Conservation (phyloP, 1,140 invertebrate genomes). For the Gryon sp. region DNA sequence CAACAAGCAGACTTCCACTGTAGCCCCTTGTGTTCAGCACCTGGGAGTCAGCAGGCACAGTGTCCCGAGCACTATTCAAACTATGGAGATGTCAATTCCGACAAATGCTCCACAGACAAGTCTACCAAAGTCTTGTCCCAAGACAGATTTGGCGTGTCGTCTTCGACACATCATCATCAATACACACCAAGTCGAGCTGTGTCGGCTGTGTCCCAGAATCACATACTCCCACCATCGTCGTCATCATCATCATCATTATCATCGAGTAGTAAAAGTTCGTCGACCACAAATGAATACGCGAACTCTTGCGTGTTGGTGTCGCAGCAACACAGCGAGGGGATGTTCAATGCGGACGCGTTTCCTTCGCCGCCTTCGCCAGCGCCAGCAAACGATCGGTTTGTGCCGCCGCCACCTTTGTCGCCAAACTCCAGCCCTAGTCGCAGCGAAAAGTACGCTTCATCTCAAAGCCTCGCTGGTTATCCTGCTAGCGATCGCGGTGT, state of each 20-base stretch:
- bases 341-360: conserved; percentile 74
- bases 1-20: conserved; percentile 34
- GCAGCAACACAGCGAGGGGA: conserved; percentile 45
- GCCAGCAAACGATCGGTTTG: conserved; percentile 75
- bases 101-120: conserved; percentile 63
- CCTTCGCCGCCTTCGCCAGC: conserved; percentile 77
- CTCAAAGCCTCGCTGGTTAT: conserved; percentile 74
- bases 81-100: conserved; percentile 49
- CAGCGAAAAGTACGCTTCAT: conserved; percentile 76
- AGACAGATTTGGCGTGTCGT: conserved; percentile 8
- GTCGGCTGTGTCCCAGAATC: conserved; percentile 9
- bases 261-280: background rate
- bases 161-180: conserved; percentile 8
- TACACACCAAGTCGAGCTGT: background rate
- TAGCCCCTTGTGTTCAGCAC: conserved; percentile 22
- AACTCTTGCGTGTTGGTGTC: conserved; percentile 61
- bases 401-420: conserved; percentile 76
- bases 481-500: conserved; percentile 70
- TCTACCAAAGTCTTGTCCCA: conserved; percentile 2
- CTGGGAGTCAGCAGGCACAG: conserved; percentile 42
- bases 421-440: conserved; percentile 69
- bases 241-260: background rate
- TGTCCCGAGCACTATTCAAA: conserved; percentile 34
- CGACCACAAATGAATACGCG: conserved; percentile 53
- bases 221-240: background rate